Base-by-base conservation (phyloP, 1,140 invertebrate genomes). In the Augochlora pura region DNA sequence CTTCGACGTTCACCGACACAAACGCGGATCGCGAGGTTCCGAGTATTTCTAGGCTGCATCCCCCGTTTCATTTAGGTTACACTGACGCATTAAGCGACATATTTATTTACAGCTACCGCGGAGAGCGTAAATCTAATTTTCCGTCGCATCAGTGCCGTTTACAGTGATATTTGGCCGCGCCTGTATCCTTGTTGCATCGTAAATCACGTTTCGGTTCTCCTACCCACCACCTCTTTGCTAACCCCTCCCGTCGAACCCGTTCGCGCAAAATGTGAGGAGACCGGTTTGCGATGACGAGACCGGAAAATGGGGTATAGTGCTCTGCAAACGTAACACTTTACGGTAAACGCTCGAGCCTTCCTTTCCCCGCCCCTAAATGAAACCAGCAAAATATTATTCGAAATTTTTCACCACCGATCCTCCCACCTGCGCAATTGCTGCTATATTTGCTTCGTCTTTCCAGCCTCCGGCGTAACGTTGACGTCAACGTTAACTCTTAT, bases 71-170 rank as follows among this genome's bases (percentile, higher is more conserved):
- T 77, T 72, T 23, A 21, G 18, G 52, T 72, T 64, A 77, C 59
- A 42, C n/a, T 54, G 39, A 23, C 57, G 60, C 60, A 39, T 72
- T 42, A 60, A 67, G 23, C 71, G 82, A 14, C 68, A 73, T 77
- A 84, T 89, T 88, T 89, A 88, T 90, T 89, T 87, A 82, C 86
- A 83, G 74, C 77, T 88, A 88, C 85, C 87, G 79, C 52, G 76
- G 78, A 76, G 77, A 84, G 81, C 82, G 86, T 90, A 89, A 90
- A 90, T 90, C 81, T 71, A 81, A 76, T 86, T 89, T 86, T 84
- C 86, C 86, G 84, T 86, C 85, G 88, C 86, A 86, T 85, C 77
- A 85, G 80, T 81, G 78, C 80, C 81, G 88, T 90, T 89, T 89
- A 87, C 82, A 83, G 66, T 67, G 80, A 84, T 85, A 85, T 85